Evolutionary conservation across 2,797 vertebrate species (phyloP).

Genomic region (Haliaeetus albicilla): DNA sequence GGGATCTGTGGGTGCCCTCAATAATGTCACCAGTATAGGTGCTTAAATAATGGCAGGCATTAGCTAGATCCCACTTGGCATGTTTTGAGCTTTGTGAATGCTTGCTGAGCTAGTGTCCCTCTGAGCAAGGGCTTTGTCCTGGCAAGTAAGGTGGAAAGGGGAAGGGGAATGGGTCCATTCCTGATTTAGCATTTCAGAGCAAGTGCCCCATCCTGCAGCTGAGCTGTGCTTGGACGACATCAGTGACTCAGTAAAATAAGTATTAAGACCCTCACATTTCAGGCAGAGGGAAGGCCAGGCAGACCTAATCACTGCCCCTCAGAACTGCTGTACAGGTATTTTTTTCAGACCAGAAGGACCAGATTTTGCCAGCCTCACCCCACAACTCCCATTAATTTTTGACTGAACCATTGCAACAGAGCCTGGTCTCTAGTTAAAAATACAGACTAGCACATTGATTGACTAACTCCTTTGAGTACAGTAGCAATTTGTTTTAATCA

Average conservation of each 20-base stretch:
- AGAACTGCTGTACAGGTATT: not conserved
- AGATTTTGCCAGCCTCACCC: not conserved
- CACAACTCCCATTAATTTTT: not conserved
- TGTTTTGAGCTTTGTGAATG: not conserved
- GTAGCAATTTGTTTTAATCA: slow-evolving; percentile 23
- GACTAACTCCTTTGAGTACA: not conserved
- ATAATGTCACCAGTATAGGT: not conserved
- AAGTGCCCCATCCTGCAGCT: not conserved
- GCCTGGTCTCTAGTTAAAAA: not conserved
- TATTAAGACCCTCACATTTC: not conserved
- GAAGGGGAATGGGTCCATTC: not conserved
- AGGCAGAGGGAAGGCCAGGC: not conserved
- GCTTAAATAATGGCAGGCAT: not conserved
- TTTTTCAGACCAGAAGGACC: not conserved
- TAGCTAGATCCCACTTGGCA: not conserved
- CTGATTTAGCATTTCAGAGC: not conserved
- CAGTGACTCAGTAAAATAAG: not conserved
- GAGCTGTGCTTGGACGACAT: not conserved
- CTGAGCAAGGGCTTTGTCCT: not conserved
- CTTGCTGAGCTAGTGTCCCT: not conserved
- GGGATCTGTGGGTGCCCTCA: not conserved
- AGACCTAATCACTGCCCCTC: not conserved
- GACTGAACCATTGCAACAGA: not conserved
- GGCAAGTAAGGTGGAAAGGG: not conserved
- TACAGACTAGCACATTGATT: not conserved